phyloP scores from a whole-genome alignment of 2,113 vertebrate genomes.

The Caranx ignobilis region DNA sequence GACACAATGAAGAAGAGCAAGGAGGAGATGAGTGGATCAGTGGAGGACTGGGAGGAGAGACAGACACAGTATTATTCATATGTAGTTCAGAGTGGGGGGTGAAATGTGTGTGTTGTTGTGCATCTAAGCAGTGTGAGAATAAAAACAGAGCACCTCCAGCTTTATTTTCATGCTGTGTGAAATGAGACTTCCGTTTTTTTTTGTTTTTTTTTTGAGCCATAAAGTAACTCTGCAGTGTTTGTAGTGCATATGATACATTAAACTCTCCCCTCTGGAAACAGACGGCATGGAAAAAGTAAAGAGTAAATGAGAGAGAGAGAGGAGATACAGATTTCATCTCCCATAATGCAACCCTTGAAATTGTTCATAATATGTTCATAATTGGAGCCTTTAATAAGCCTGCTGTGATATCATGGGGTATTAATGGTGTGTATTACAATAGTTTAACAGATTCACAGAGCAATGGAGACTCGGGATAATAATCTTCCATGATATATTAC shows the following conservation, averaged over 20 bases:
- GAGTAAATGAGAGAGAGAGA: not conserved
- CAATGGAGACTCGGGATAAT: slow-evolving; percentile 4
- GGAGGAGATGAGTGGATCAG: not conserved
- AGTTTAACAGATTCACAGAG: slow-evolving; percentile 36
- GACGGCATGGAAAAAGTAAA: not conserved
- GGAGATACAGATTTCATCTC: not conserved
- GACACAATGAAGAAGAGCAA: slow-evolving; percentile 33
- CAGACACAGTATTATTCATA: slow-evolving; percentile 23
- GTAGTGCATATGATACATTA: not conserved
- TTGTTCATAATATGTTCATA: slow-evolving; percentile 47
- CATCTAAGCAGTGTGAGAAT: slow-evolving; percentile 32
- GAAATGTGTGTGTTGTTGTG: slow-evolving; percentile 45
- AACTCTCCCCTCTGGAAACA: slow-evolving; percentile 21
- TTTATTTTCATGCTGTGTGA: slow-evolving; percentile 19
- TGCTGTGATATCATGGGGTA: slow-evolving; percentile 16
- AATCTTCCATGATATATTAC: slow-evolving; percentile 1
- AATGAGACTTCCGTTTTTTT: not conserved
- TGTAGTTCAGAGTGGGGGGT: slow-evolving; percentile 42
- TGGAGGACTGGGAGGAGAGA: slow-evolving; percentile 1
- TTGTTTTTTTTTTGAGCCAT: not conserved
- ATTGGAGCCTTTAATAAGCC: slow-evolving; percentile 51
- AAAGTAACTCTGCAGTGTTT: slow-evolving; percentile 16
- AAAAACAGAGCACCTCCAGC: slow-evolving; percentile 45
- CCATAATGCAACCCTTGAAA: slow-evolving; percentile 9
- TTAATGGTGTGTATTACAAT: slow-evolving; percentile 33